Evolutionary conservation across 2,888 invertebrate genomes (phyloP).

Genomic region (Ellobium chinense): DNA sequence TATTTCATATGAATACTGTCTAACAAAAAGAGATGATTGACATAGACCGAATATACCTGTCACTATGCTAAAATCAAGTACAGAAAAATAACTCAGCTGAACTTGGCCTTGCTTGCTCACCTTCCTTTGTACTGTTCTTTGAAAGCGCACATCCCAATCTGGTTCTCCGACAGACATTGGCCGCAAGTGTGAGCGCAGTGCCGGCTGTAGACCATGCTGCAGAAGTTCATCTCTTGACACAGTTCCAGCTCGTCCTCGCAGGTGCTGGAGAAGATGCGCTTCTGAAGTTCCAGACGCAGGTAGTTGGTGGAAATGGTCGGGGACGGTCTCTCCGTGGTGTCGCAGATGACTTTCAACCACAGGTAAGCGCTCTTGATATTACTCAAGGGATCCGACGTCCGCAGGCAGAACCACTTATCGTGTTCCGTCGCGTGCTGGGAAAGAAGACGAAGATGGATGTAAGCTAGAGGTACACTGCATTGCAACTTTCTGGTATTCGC

Average conservation of each 20-base stretch:
- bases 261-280: constrained; percentile 51
- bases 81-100: no score
- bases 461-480: no score
- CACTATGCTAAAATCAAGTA: no score
- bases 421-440: background rate
- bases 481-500: no score
- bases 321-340: constrained; percentile 48
- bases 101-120: constrained; percentile 4
- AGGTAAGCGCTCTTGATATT: constrained; percentile 60
- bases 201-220: constrained; percentile 45
- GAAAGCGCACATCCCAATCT: constrained; percentile 60
- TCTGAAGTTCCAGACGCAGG: constrained; percentile 46
- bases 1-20: no score
- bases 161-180: constrained; percentile 51
- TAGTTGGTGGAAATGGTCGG: constrained; percentile 46
- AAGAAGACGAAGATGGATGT: background rate
- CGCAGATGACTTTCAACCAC: constrained; percentile 67
- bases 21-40: no score
- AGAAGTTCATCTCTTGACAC: constrained; percentile 60
- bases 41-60: no score
- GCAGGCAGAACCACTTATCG: constrained; percentile 57
- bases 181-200: constrained; percentile 52
- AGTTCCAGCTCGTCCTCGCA: constrained; percentile 66
- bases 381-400: constrained; percentile 57
- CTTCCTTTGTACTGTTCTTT: constrained; percentile 59